Percentiles rank a stretch among this genome's conserved stretches.
These are phyloP conservation scores for Lucilia sericata DNA, from an alignment of 1,140 invertebrate species.

Conservation along the genomic window DNA sequence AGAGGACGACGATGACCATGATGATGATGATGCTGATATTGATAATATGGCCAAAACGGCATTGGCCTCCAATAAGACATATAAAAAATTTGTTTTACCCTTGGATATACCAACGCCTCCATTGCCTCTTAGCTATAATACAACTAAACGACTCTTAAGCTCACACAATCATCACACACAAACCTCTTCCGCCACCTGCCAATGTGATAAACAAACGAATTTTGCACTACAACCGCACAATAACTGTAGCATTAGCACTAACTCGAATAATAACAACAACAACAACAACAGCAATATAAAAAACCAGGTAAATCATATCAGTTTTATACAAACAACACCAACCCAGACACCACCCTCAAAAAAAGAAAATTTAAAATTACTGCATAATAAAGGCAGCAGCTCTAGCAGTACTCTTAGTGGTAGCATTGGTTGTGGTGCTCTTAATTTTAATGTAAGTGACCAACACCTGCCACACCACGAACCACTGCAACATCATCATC, in stretches of 20 bases:
- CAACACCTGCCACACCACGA: background rate
- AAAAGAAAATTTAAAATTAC: background rate
- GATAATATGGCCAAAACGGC: background rate
- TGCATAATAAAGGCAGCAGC: background rate
- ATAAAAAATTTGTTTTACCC: background rate
- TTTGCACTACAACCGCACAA: background rate
- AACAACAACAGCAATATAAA: background rate
- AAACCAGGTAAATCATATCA: slow-evolving; percentile 2
- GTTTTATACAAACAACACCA: background rate
- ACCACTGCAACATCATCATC: slow-evolving; percentile 9
- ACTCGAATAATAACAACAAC: background rate
- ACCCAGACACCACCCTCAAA: background rate
- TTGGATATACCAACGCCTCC: slow-evolving; percentile 15
- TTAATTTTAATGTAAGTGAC: background rate
- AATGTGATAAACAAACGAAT: background rate
- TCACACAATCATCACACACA: background rate
- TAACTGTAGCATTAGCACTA: no score
- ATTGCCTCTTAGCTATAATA: background rate
- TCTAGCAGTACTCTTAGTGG: background rate
- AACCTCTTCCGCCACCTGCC: background rate
- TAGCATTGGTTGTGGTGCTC: background rate
- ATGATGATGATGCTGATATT: background rate
- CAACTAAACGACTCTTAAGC: slow-evolving; percentile 3
- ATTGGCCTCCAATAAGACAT: background rate
- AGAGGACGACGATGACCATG: background rate